Percentiles rank a stretch among this genome's conserved stretches.
These are phyloP conservation scores for Glaucopsyche alexis DNA, from an alignment of 2,888 invertebrate species.

Conservation along the genomic window DNA sequence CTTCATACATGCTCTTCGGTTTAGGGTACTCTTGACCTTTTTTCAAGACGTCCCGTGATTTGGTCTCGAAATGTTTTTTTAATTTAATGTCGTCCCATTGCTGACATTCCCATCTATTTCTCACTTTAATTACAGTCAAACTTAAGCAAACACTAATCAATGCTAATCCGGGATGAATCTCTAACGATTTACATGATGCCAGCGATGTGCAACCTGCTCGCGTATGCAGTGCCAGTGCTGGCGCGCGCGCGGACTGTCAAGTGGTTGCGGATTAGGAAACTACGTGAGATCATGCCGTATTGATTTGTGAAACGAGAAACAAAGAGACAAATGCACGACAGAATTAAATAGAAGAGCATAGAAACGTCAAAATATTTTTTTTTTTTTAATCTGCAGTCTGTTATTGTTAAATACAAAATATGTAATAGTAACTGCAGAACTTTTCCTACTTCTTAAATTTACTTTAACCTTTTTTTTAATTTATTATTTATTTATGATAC, in stretches of 20 bases:
- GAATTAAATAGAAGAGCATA: background rate
- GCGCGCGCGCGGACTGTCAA: background rate
- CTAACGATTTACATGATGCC: background rate
- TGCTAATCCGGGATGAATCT: background rate
- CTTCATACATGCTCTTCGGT: no score
- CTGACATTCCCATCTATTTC: background rate
- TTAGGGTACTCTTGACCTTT: no score
- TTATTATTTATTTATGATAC: no score
- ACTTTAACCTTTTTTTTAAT: no score
- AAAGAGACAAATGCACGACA: background rate
- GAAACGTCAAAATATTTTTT: background rate
- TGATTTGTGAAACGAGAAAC: background rate
- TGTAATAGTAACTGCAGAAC: no score
- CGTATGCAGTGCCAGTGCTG: slow-evolving; percentile 10
- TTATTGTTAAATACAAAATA: no score
- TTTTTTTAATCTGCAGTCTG: no score
- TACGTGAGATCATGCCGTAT: slow-evolving; percentile 11
- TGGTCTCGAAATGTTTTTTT: no score
- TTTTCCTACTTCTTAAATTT: no score
- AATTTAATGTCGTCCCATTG: no score
- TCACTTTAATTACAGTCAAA: background rate
- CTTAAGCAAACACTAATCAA: slow-evolving; percentile 3
- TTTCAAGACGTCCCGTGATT: no score
- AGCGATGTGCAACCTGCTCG: slow-evolving; percentile 7
- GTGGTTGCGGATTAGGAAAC: slow-evolving; percentile 1